Evolutionary conservation across 2,888 invertebrate genomes (phyloP), one percentile per base, ranked within the genome.

Genomic region (Steinernema hermaphroditum): DNA sequence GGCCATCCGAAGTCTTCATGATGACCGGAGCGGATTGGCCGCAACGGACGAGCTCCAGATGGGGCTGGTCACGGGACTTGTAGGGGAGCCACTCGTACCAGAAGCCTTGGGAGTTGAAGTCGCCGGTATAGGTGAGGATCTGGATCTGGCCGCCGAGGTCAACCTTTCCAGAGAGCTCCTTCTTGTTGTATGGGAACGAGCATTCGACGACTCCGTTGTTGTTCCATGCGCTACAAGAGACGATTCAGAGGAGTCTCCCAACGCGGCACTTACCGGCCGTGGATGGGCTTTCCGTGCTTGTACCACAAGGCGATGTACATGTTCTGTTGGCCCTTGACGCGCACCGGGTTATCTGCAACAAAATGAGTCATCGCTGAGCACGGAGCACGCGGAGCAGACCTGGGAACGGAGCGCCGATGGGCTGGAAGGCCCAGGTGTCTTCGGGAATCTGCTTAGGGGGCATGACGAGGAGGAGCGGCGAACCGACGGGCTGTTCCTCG

Each of bases 231-330:
- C 54, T 54, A 27, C 49, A 49, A 19, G 12, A 27, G 27, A 46
- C n/a, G 16, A 16, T 22, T 54, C 24, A 54, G 54, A 54, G 6
- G 14, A 54, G 54, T 1, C 2, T 37, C 37, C 37, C 37, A 6
- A 54, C 6, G 8, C 19, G 54, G 6, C 2, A 54, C 54, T 54
- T 24, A 54, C 54, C 81, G 75, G 22, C 81, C 81, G 73, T 80
- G 80, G 70, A 80, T 75, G 68, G 81, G 81, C 69, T 80, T 80
- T 57, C 81, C 81, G 72, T 79, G 79, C 72, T 81, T 80, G 76
- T 81, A 80, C 81, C 81, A 81, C 50, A 81, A 75, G 2, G 80
- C 81, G 19, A 81, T 78, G 75, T 80, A 80, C 74, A 76, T 77
- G 71, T 81, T 81, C 69, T 77, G 77, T 69, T 80, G 78, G 37